A percentile compares a stretch with the other conserved stretches of the same genome.
Conservation (phyloP, 2,888 invertebrate genomes). For the Trilocha varians region DNA sequence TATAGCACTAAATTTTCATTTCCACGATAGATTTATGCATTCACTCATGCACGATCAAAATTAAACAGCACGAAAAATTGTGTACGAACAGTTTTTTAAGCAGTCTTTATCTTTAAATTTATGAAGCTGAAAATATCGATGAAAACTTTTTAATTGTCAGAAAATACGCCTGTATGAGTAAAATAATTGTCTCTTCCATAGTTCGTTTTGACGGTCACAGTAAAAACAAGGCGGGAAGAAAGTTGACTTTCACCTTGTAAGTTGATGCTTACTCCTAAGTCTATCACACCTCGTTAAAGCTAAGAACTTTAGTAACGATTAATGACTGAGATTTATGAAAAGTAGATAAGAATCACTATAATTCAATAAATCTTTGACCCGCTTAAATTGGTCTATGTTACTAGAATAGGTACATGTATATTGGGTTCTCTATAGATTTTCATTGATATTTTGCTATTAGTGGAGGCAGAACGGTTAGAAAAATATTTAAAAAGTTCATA, state of each 20-base stretch:
- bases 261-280: constrained; percentile 58
- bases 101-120: too few species aligned
- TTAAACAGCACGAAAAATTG: neutral
- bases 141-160: too few species aligned
- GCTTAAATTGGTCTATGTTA: too few species aligned
- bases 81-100: too few species aligned
- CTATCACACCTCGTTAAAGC: constrained; percentile 60
- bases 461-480: too few species aligned
- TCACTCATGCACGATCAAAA: neutral
- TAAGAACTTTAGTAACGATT: constrained; percentile 34
- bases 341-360: constrained; percentile 1
- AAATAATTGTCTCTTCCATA: constrained; percentile 34
- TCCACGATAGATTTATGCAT: neutral
- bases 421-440: too few species aligned
- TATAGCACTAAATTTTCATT: neutral
- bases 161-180: neutral
- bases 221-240: constrained; percentile 54
- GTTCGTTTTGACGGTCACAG: constrained; percentile 31
- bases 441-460: too few species aligned
- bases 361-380: too few species aligned
- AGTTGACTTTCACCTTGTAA: constrained; percentile 68
- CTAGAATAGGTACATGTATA: too few species aligned
- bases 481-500: too few species aligned
- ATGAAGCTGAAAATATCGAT: too few species aligned
- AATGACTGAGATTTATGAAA: constrained; percentile 24